phyloP scores from a whole-genome alignment of 2,888 invertebrate species.

The Agriopis marginaria region DNA sequence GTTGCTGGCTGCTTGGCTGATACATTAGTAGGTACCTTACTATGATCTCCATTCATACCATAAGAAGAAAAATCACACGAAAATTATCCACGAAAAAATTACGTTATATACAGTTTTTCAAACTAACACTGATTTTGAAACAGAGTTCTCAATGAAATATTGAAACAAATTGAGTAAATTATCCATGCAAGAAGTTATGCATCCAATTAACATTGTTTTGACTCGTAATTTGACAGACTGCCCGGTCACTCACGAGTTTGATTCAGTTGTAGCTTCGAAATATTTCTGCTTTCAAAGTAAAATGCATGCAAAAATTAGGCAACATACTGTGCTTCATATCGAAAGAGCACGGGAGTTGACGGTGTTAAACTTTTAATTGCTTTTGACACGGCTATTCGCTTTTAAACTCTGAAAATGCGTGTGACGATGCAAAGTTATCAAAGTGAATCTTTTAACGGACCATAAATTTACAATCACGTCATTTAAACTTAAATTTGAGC shows the following conservation, averaged over 20 bases:
- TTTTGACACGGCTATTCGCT: constrained; percentile 76
- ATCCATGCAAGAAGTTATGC: not conserved
- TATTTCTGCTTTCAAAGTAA: constrained; percentile 12
- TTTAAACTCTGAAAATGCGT: constrained; percentile 74
- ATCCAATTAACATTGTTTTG: constrained; percentile 33
- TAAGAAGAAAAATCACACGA: no score
- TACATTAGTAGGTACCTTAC: no score
- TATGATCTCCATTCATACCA: no score
- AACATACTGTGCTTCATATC: constrained; percentile 10
- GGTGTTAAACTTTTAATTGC: constrained; percentile 83
- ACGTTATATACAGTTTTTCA: not conserved
- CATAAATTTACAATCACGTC: constrained; percentile 54
- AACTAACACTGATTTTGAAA: not conserved
- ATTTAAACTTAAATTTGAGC: constrained; percentile 51
- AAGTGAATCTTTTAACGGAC: constrained; percentile 70
- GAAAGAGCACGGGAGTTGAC: constrained; percentile 69
- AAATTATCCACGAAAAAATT: no score
- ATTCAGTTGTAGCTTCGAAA: constrained; percentile 7
- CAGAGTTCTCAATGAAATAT: not conserved
- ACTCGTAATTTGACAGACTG: constrained; percentile 8
- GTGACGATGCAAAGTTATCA: constrained; percentile 67
- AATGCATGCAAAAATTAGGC: constrained; percentile 13
- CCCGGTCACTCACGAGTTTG: not conserved
- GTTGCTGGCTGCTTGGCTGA: no score
- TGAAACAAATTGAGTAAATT: not conserved